A percentile compares a stretch with the other conserved stretches of the same genome.
Evolutionary conservation across 2,113 vertebrate species (phyloP).

Genomic region (Nothobranchius kuhntae): DNA sequence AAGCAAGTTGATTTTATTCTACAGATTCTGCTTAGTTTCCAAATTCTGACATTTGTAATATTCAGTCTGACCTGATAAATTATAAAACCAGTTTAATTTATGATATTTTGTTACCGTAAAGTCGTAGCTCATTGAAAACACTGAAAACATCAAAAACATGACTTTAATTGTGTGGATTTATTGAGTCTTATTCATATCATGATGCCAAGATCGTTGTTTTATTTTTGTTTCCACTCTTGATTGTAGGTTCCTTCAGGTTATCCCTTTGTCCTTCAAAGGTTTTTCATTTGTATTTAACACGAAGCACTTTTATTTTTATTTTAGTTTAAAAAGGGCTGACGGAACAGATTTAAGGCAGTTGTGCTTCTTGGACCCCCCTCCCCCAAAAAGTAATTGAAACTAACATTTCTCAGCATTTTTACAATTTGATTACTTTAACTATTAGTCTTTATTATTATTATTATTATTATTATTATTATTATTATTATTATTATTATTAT

Average conservation of each 20-base stretch:
- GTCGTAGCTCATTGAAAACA: constrained; percentile 9
- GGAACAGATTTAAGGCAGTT: constrained; percentile 44
- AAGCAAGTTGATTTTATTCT: constrained; percentile 34
- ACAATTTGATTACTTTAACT: constrained; percentile 43
- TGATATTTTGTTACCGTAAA: constrained; percentile 12
- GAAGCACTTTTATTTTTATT: constrained; percentile 60
- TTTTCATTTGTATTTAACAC: constrained; percentile 34
- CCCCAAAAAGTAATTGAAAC: constrained; percentile 7
- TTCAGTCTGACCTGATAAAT: constrained; percentile 34
- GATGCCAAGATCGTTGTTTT: constrained; percentile 24
- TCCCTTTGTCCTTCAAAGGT: constrained; percentile 14
- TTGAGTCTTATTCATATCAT: not conserved
- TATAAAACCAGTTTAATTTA: constrained; percentile 18
- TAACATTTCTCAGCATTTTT: constrained; percentile 21
- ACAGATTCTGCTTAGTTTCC: constrained; percentile 34
- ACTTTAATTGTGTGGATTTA: not conserved
- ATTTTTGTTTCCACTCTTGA: constrained; percentile 4
- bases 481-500: no score
- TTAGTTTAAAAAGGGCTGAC: constrained; percentile 56
- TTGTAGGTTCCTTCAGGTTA: constrained; percentile 11
- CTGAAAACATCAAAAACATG: constrained; percentile 15
- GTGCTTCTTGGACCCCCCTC: constrained; percentile 44
- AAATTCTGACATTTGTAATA: constrained; percentile 17
- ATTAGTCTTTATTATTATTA: constrained; percentile 31
- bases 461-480: no score